These are phyloP conservation scores for Apostichopus japonicus DNA, from an alignment of 35 echinoderm and acorn worm species.

Conservation along the genomic window DNA sequence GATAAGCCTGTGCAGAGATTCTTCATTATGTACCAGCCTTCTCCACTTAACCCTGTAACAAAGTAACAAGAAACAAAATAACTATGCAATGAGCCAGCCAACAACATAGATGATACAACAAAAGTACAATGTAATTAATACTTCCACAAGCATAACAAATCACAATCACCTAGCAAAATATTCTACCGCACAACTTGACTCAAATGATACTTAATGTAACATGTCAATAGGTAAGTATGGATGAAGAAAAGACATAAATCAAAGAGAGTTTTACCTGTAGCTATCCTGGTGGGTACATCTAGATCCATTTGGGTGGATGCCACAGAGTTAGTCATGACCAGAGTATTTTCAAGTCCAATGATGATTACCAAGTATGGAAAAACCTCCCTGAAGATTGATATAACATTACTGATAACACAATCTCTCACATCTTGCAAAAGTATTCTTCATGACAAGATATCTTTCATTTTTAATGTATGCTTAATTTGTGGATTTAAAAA, in stretches of 20 bases:
- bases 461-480: too few relatives aligned
- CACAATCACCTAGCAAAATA: not conserved
- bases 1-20: constrained; percentile 81
- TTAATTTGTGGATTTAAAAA: too few relatives aligned
- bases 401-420: not conserved
- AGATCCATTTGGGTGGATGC: constrained; percentile 83
- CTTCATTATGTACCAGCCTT: constrained; percentile 96
- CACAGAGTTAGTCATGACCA: constrained; percentile 94
- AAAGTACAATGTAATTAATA: not conserved
- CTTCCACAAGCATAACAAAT: too few relatives aligned
- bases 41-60: constrained; percentile 79
- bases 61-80: constrained; percentile 4
- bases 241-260: too few relatives aligned
- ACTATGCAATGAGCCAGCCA: too few relatives aligned
- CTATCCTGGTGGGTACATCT: constrained; percentile 87
- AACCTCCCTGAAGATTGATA: constrained; percentile 76
- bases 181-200: too few relatives aligned
- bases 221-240: too few relatives aligned
- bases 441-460: too few relatives aligned
- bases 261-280: constrained; percentile 66
- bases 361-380: constrained; percentile 97
- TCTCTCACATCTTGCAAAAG: too few relatives aligned
- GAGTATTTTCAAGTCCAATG: constrained; percentile 94
- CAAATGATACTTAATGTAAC: too few relatives aligned
- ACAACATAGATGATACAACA: not conserved